A percentile compares a stretch with the other conserved stretches of the same genome.
These are phyloP conservation scores for Sericinus montela DNA, from an alignment of 2,888 invertebrate genomes.

Conservation along the genomic window DNA sequence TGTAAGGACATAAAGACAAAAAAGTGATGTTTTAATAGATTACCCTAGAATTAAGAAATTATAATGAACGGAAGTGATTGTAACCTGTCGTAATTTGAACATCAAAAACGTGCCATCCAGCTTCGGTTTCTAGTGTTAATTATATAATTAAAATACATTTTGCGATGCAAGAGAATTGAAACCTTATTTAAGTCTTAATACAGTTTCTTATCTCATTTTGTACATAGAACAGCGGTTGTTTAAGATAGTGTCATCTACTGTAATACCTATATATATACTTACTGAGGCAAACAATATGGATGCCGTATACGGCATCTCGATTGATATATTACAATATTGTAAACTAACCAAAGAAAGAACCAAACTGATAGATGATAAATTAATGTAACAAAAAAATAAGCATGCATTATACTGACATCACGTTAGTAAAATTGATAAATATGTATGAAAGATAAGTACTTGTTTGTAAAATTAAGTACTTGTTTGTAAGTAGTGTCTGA, in stretches of 20 bases:
- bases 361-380: conserved; percentile 51
- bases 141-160: conserved; percentile 49
- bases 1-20: conserved; percentile 26
- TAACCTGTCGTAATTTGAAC: conserved; percentile 4
- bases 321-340: conserved; percentile 33
- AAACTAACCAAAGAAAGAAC: conserved; percentile 58
- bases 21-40: conserved; percentile 68
- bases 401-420: not conserved
- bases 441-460: not conserved
- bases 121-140: conserved; percentile 58
- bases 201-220: conserved; percentile 46
- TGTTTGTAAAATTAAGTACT: no score
- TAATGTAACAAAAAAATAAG: not conserved
- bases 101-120: conserved; percentile 61
- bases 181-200: conserved; percentile 63
- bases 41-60: conserved; percentile 29
- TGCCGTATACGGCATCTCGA: conserved; percentile 27
- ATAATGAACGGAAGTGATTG: not conserved
- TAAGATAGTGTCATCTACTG: conserved; percentile 6
- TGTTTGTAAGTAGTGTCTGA: no score
- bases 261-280: conserved; percentile 11
- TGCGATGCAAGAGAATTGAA: conserved; percentile 80
- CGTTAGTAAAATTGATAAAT: not conserved
- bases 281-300: conserved; percentile 3
- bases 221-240: conserved; percentile 34